Evolutionary conservation across 2,888 invertebrate genomes (phyloP).

Genomic region (Brachypterus glaber): DNA sequence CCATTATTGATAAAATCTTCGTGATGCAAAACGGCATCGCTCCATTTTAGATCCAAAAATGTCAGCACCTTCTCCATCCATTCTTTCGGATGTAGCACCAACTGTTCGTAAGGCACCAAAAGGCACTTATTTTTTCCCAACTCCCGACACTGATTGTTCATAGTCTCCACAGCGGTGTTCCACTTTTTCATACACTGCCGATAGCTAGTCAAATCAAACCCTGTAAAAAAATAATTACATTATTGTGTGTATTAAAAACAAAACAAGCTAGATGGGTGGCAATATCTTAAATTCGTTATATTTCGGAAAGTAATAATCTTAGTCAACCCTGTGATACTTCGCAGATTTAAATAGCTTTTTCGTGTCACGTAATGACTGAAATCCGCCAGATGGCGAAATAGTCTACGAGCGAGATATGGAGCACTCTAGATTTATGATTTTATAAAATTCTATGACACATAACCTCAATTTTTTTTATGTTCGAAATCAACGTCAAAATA

Average conservation of each 20-base stretch:
- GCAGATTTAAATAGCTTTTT: too few species aligned
- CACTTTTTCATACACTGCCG: constrained; percentile 92
- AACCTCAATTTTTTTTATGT: too few species aligned
- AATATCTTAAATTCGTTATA: too few species aligned
- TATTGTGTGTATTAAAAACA: too few species aligned
- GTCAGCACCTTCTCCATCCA: constrained; percentile 81
- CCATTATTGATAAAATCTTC: constrained; percentile 96
- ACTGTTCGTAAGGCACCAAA: constrained; percentile 90
- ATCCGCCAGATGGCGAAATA: too few species aligned
- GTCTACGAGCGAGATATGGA: too few species aligned
- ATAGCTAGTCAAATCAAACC: constrained; percentile 90
- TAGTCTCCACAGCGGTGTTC: constrained; percentile 90
- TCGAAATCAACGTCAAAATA: too few species aligned
- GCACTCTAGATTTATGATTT: too few species aligned
- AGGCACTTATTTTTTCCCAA: constrained; percentile 70
- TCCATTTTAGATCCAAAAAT: constrained; percentile 91
- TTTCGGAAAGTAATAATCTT: background rate
- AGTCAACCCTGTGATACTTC: background rate
- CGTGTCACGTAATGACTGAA: too few species aligned
- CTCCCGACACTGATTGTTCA: constrained; percentile 87
- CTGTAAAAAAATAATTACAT: too few species aligned
- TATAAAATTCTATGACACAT: too few species aligned
- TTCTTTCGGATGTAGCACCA: constrained; percentile 85
- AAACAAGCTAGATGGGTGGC: constrained; percentile 5
- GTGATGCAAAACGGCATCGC: constrained; percentile 92